These are phyloP conservation scores for Autographa gamma DNA, from an alignment of 2,888 invertebrate species.

Conservation along the genomic window DNA sequence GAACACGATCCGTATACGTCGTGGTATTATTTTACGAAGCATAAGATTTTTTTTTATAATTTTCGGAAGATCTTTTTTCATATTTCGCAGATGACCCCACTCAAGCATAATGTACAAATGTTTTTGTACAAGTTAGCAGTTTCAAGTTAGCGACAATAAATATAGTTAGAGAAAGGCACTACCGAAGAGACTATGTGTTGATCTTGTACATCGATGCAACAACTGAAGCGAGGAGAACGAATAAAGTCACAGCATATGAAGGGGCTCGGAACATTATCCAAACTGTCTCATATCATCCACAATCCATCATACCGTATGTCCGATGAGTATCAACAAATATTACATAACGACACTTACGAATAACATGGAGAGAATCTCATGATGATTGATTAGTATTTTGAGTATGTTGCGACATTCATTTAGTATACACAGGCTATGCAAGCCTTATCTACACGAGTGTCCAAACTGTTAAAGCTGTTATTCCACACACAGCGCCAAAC, in stretches of 20 bases:
- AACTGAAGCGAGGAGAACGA: not conserved
- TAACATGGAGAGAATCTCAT: constrained; percentile 15
- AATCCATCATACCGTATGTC: not conserved
- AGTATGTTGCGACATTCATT: constrained; percentile 55
- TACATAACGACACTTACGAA: constrained; percentile 11
- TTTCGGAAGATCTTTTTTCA: constrained; percentile 22
- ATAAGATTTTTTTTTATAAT: constrained; percentile 14
- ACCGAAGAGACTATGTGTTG: constrained; percentile 68
- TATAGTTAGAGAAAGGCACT: constrained; percentile 71
- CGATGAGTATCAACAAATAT: constrained; percentile 17
- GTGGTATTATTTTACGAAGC: constrained; percentile 23
- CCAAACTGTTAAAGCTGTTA: not conserved
- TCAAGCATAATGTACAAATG: constrained; percentile 23
- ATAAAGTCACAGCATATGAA: not conserved
- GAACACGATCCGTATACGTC: constrained; percentile 25
- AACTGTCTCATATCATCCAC: not conserved
- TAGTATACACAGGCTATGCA: constrained; percentile 18
- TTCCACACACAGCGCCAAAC: constrained; percentile 4
- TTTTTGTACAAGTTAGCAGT: constrained; percentile 29
- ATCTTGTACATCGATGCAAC: constrained; percentile 14
- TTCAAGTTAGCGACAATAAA: constrained; percentile 47
- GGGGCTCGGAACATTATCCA: not conserved
- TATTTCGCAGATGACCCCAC: constrained; percentile 38
- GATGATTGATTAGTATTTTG: constrained; percentile 20
- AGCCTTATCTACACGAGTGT: not conserved